Evolutionary conservation across 35 echinoderm and acorn worm species (phyloP).

Genomic region (Holothuria glaberrima): DNA sequence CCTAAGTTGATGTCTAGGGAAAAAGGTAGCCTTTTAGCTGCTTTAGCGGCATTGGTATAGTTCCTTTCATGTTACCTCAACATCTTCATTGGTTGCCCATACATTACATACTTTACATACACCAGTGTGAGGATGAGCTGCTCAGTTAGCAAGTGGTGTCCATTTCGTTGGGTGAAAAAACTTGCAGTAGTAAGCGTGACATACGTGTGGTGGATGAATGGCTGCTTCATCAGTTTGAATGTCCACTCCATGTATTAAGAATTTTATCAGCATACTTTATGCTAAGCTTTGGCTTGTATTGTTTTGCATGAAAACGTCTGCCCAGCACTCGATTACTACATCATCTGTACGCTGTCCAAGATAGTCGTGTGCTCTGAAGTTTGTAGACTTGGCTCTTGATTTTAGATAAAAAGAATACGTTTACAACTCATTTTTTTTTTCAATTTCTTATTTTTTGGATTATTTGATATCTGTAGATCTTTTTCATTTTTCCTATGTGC

Average conservation of each 20-base stretch:
- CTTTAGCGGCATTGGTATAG: background rate
- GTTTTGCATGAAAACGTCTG: background rate
- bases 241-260: background rate
- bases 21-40: background rate
- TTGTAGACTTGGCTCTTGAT: background rate
- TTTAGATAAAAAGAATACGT: background rate
- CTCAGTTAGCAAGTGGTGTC: background rate
- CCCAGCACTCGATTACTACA: constrained; percentile 4
- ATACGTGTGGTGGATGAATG: constrained; percentile 39
- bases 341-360: constrained; percentile 10
- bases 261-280: constrained; percentile 23
- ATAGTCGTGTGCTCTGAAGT: constrained; percentile 24
- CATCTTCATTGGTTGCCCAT: background rate
- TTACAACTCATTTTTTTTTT: background rate
- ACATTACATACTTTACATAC: constrained; percentile 15
- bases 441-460: background rate
- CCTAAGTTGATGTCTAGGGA: background rate
- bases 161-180: background rate
- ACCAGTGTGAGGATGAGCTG: constrained; percentile 19
- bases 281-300: constrained; percentile 23
- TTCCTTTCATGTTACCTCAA: constrained; percentile 16
- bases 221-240: background rate
- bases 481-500: background rate
- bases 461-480: constrained; percentile 2
- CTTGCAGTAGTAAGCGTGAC: constrained; percentile 26